Evolutionary conservation across 2,888 invertebrate genomes (phyloP).

Genomic region (Polyommatus iphigenia): DNA sequence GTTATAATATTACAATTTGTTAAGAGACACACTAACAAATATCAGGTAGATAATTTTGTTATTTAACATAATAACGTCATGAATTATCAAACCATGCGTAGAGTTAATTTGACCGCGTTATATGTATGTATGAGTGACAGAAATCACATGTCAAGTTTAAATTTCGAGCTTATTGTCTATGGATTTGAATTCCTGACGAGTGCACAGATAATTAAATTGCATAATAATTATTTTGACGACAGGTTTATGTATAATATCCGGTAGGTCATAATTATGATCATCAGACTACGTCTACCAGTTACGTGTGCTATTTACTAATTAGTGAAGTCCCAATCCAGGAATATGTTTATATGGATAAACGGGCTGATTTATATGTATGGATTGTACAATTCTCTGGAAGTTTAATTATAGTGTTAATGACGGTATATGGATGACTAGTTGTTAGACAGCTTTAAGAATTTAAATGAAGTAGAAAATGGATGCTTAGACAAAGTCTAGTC

Average conservation of each 20-base stretch:
- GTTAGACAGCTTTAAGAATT: background rate
- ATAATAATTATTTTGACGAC: background rate
- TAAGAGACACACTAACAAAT: no score
- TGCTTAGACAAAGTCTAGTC: background rate
- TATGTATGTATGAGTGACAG: background rate
- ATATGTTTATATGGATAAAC: constrained; percentile 32
- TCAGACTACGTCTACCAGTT: constrained; percentile 3
- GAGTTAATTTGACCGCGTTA: no score
- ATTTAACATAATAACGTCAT: no score
- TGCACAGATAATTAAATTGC: constrained; percentile 19
- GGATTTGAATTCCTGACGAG: background rate
- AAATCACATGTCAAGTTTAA: background rate
- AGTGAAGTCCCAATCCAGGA: constrained; percentile 30
- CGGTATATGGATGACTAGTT: constrained; percentile 6
- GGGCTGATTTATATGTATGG: constrained; percentile 29
- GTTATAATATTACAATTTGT: no score
- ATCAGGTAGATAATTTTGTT: no score
- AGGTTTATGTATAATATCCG: constrained; percentile 21
- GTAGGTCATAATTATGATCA: constrained; percentile 1
- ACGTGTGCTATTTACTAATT: constrained; percentile 28
- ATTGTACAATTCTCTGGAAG: constrained; percentile 16
- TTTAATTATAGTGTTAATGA: constrained; percentile 22
- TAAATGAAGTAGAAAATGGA: constrained; percentile 11
- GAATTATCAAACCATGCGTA: no score
- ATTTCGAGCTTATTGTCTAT: background rate